Evolutionary conservation across 1,140 invertebrate species (phyloP).

Genomic region (Aphidius gifuensis): DNA sequence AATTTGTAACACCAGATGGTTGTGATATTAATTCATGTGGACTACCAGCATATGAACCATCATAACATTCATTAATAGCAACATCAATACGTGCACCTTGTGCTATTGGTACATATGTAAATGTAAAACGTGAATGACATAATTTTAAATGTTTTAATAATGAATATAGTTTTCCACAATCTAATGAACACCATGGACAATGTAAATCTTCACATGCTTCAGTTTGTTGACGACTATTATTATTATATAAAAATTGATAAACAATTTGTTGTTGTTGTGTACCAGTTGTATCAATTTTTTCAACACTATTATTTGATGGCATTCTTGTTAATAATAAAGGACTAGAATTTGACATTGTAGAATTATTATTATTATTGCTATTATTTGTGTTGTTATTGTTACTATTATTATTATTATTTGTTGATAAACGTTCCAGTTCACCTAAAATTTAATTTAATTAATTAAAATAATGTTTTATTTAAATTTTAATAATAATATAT

Average conservation of each 20-base stretch:
- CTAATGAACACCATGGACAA: conserved; percentile 93
- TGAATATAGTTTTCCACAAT: conserved; percentile 83
- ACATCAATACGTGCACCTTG: conserved; percentile 90
- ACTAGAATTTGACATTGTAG: conserved; percentile 46
- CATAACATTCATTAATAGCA: conserved; percentile 90
- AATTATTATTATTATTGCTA: conserved; percentile 47
- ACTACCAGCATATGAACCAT: conserved; percentile 93
- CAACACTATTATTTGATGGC: conserved; percentile 29
- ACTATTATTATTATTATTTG: conserved; percentile 36
- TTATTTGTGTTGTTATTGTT: conserved; percentile 29
- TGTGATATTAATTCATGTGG: conserved; percentile 83
- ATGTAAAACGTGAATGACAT: conserved; percentile 90
- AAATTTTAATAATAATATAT: neutral
- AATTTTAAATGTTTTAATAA: conserved; percentile 90
- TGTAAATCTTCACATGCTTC: conserved; percentile 88
- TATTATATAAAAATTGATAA: conserved; percentile 95
- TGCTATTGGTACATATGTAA: conserved; percentile 82
- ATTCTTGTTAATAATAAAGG: conserved; percentile 45
- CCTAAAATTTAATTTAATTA: conserved; percentile 34
- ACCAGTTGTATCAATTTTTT: conserved; percentile 44
- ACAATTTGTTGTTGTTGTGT: conserved; percentile 68
- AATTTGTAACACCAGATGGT: conserved; percentile 64
- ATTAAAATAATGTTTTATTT: neutral
- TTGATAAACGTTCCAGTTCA: conserved; percentile 44
- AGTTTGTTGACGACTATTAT: conserved; percentile 91